Conservation (phyloP, 2,888 invertebrate genomes). For the Drosophila nr. perissopoda region DNA sequence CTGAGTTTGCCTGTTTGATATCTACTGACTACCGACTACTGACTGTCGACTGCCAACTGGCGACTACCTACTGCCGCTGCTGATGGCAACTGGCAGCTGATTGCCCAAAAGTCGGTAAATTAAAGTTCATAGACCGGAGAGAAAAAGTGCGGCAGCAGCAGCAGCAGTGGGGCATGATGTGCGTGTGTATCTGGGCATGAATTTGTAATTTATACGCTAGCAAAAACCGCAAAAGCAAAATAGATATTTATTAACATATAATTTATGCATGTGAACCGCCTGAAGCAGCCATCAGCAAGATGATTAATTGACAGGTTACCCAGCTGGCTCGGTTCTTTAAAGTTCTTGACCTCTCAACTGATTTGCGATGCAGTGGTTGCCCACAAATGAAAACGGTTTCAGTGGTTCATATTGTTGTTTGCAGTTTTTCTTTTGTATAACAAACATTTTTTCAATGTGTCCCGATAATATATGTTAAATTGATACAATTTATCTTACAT, state of each 20-base stretch:
- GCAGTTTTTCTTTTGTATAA: neutral
- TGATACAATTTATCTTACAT: neutral
- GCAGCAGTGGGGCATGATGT: slow-evolving; percentile 7
- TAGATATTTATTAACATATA: slow-evolving; percentile 80
- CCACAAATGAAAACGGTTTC: neutral
- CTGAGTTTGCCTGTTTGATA: slow-evolving; percentile 36
- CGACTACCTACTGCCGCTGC: slow-evolving; percentile 10
- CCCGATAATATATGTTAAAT: neutral
- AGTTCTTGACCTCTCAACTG: slow-evolving; percentile 42
- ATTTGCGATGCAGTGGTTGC: slow-evolving; percentile 47
- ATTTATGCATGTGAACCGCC: slow-evolving; percentile 73
- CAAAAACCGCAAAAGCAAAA: slow-evolving; percentile 78
- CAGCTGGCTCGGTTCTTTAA: slow-evolving; percentile 47
- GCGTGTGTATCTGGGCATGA: slow-evolving; percentile 54
- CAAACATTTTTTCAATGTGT: neutral
- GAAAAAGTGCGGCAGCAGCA: neutral
- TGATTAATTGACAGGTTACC: slow-evolving; percentile 67
- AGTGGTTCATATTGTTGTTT: neutral
- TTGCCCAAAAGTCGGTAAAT: slow-evolving; percentile 78
- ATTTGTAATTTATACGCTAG: slow-evolving; percentile 75
- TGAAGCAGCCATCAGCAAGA: slow-evolving; percentile 34
- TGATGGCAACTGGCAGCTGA: slow-evolving; percentile 72
- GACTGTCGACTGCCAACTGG: slow-evolving; percentile 2
- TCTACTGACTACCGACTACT: slow-evolving; percentile 5
- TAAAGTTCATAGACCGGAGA: slow-evolving; percentile 62